Evolutionary conservation across 2,113 vertebrate species (phyloP), one percentile per base, ranked within the genome.

Genomic region (Otis tarda): DNA sequence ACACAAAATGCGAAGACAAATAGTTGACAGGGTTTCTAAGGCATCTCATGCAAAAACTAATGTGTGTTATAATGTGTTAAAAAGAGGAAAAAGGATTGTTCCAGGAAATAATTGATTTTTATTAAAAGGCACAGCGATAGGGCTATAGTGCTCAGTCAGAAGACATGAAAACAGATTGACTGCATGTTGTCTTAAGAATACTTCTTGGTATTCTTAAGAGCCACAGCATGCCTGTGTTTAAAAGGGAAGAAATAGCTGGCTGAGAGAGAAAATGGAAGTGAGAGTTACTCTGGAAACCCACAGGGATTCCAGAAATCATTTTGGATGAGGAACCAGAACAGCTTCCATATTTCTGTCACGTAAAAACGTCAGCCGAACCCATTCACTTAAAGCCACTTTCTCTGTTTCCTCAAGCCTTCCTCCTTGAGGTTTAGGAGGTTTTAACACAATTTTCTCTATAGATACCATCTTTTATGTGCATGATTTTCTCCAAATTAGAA

Each of bases 311-410:
- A 57, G 61, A 56, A 31, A 45, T 85, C 47, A 15, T 77, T 94
- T 57, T 73, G 27, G 50, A 63, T 88, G 78, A 94, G 93, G 77
- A 97, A 95, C 76, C 23, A 19, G 17, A 35, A 50, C 14, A 61
- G 30, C 78, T 92, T 92, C 82, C 43, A 17, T 59, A n/a, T 76
- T 89, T 57, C 59, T 82, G 88, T 94, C 86, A 94, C 0, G 22
- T 65, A 79, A 90, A 93, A 37, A n/a, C 0, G 0, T 47, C 33
- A 77, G 71, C 56, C 0, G 0, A 78, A 8, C 14, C 7, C 31
- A 57, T 57, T 85, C 45, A 35, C 27, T 56, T 74, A 23, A 75
- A 93, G 19, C 52, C 43, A 60, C 24, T 13, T 39, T 59, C 24
- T n/a, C 12, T n/a, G 19, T 56, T 84, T 79, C 45, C 65, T 82